Base-by-base conservation (phyloP, 2,113 vertebrate genomes). In the Malurus elegans region DNA sequence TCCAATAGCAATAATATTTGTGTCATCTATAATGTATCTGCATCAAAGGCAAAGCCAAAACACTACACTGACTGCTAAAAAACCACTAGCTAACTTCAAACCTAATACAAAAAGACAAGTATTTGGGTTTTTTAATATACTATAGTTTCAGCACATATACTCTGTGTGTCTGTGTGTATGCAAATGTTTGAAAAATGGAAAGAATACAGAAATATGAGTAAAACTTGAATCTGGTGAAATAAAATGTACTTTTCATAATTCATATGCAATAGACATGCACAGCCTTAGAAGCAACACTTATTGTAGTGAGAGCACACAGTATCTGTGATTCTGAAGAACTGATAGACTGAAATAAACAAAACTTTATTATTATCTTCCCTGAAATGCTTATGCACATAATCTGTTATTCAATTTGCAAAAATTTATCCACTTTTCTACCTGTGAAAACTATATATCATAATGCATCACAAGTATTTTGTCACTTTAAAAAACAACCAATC, bases 101-200 rank as follows among this genome's bases (percentile, higher is more conserved):
- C 3, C 23, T 18, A n/a, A 50, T 12, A 51, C 2, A 81, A 65
- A 70, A 75, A 20, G 6, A 29, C 23, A 69, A 51, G 20, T n/a
- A 32, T 38, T 38, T 51, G 13, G 2, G 0, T 0, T 19, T 42
- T 87, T 47, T 12, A 25, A 45, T 38, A 34, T 12, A 42, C 23
- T 69, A 2, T 21, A 9, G 21, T 84, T 71, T 70, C 44, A 75
- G 36, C 19, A 79, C 10, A 48, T 29, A 48, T 2, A 6, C 2
- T n/a, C 21, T 23, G 4, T 34, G 7, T 7, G 2, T 19, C 21
- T 24, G 4, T 36, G 8, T 7, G 2, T 23, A 44, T 26, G 11
- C 7, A 53, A 8, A 7, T 36, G 4, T 60, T 71, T 80, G 26
- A 65, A 93, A 76, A 70, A 19, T 29, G 1, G 74, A 50, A 83